Percentiles rank a stretch among this genome's conserved stretches.
These are phyloP conservation scores for Crenichthys baileyi DNA, from an alignment of 2,797 vertebrate genomes.

Conservation along the genomic window DNA sequence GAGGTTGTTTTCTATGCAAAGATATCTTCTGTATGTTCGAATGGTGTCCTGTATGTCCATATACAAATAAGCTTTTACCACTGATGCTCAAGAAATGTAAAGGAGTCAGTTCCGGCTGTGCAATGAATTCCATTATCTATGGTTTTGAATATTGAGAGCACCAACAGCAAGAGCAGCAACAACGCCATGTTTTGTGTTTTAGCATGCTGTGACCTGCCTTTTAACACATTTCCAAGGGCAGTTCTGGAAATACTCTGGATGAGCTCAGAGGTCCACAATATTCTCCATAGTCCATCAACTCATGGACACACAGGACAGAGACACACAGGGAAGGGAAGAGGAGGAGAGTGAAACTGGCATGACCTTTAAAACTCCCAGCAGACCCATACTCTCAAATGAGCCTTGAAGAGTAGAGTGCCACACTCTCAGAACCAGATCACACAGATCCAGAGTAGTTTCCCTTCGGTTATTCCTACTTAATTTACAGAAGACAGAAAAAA, in stretches of 20 bases:
- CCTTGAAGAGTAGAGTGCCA: constrained; percentile 45
- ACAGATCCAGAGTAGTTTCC: constrained; percentile 63
- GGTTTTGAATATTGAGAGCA: constrained; percentile 72
- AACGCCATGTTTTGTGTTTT: constrained; percentile 72
- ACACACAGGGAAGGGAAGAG: constrained; percentile 39
- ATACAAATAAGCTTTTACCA: neutral
- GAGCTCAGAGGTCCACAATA: constrained; percentile 70
- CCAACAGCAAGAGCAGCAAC: constrained; percentile 73
- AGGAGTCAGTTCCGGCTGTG: constrained; percentile 68
- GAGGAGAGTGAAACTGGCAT: constrained; percentile 51
- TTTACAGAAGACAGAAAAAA: constrained; percentile 26
- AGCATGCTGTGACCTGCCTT: constrained; percentile 71
- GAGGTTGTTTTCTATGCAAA: constrained; percentile 60
- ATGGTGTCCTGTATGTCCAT: constrained; percentile 33
- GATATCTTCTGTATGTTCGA: constrained; percentile 41
- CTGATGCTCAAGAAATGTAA: constrained; percentile 51
- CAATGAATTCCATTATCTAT: constrained; percentile 70
- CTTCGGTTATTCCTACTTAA: constrained; percentile 39
- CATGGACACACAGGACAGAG: constrained; percentile 54
- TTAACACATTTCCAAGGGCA: constrained; percentile 72
- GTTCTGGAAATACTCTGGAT: constrained; percentile 66
- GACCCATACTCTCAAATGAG: constrained; percentile 61
- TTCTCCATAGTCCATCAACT: constrained; percentile 74
- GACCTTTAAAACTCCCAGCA: constrained; percentile 79
- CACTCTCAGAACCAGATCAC: constrained; percentile 55